Evolutionary conservation across 2,888 invertebrate genomes (phyloP).

Genomic region (Panzeria rudis): DNA sequence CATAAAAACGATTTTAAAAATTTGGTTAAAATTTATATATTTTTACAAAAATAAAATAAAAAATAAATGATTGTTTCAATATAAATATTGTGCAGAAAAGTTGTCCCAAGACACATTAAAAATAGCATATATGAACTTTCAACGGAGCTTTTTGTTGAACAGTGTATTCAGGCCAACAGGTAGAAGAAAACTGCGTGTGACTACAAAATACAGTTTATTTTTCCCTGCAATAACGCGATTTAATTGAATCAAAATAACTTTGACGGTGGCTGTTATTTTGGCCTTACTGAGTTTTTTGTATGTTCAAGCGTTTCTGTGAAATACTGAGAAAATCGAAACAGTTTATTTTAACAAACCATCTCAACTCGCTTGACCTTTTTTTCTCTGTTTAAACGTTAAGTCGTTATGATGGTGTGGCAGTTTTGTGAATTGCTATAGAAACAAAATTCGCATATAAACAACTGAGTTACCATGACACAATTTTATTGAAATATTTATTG

Average conservation of each 20-base stretch:
- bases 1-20: no score
- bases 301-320: not conserved
- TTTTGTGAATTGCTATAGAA: not conserved
- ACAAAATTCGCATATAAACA: not conserved
- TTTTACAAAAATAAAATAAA: no score
- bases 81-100: no score
- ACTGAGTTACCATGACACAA: not conserved
- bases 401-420: not conserved
- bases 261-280: not conserved
- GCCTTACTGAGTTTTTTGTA: not conserved
- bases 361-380: slow-evolving; percentile 19
- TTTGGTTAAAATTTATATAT: no score
- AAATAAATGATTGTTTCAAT: no score
- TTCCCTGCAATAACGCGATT: slow-evolving; percentile 4
- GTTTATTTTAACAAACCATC: not conserved
- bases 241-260: slow-evolving; percentile 18
- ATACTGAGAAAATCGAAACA: not conserved
- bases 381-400: not conserved
- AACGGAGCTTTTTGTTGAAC: slow-evolving; percentile 8
- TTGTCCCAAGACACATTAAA: no score
- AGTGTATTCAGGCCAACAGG: not conserved
- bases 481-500: not conserved
- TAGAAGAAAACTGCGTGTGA: not conserved
- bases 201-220: not conserved
- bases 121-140: no score